These are phyloP conservation scores for Coregonus ussuriensis DNA, from an alignment of 2,797 vertebrate genomes.

Conservation along the genomic window DNA sequence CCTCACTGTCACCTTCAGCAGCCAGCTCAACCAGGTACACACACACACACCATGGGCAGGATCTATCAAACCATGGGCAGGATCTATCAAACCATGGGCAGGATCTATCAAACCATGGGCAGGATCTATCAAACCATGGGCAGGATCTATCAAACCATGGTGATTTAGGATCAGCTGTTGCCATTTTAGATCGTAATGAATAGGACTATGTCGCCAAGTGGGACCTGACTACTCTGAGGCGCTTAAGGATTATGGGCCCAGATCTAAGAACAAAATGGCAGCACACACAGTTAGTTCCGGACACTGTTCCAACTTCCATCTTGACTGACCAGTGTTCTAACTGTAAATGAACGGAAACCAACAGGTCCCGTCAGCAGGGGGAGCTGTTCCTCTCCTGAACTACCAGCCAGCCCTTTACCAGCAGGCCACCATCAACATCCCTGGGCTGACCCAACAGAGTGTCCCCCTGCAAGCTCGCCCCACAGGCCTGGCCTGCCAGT, in stretches of 20 bases:
- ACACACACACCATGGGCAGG: neutral
- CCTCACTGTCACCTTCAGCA: slow-evolving; percentile 98
- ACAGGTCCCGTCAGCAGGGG: slow-evolving; percentile 92
- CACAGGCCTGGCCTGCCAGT: slow-evolving; percentile 90
- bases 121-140: too few relatives aligned
- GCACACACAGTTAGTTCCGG: slow-evolving; percentile 16
- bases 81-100: too few relatives aligned
- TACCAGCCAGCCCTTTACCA: slow-evolving; percentile 97
- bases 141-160: too few relatives aligned
- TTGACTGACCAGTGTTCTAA: slow-evolving; percentile 45
- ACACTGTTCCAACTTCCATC: slow-evolving; percentile 49
- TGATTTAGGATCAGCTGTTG: too few relatives aligned
- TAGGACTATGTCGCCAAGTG: too few relatives aligned
- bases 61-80: too few relatives aligned
- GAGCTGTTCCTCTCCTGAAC: slow-evolving; percentile 92
- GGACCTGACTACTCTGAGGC: too few relatives aligned
- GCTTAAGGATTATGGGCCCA: too few relatives aligned
- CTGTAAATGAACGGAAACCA: slow-evolving; percentile 54
- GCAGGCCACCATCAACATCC: slow-evolving; percentile 95
- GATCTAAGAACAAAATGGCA: too few relatives aligned
- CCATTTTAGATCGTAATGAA: too few relatives aligned
- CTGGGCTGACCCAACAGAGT: slow-evolving; percentile 91
- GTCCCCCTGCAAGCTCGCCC: slow-evolving; percentile 91
- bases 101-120: too few relatives aligned
- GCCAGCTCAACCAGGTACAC: slow-evolving; percentile 92